Evolutionary conservation across 2,113 vertebrate genomes (phyloP).

Genomic region (Accipiter cooperii): DNA sequence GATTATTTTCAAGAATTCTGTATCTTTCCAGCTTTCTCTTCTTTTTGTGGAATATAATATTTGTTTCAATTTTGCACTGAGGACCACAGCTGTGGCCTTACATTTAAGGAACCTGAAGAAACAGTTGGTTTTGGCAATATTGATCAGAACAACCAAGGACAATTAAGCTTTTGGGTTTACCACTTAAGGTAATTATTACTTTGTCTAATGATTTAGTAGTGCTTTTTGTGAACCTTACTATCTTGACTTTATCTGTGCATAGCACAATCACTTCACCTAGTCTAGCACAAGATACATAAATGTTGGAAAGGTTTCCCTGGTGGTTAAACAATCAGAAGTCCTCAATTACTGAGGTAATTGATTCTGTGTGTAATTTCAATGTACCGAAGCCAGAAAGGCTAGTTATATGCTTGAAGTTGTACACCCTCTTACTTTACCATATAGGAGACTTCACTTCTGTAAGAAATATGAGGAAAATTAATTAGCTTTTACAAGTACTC

Average conservation of each 20-base stretch:
- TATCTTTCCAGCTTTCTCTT: background rate
- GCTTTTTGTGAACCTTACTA: background rate
- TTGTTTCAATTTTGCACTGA: background rate
- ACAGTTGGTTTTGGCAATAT: background rate
- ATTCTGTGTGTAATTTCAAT: background rate
- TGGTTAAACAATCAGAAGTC: background rate
- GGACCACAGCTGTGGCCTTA: background rate
- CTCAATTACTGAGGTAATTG: background rate
- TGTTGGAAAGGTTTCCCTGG: background rate
- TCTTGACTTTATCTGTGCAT: background rate
- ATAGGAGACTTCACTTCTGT: background rate
- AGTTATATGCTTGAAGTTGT: background rate
- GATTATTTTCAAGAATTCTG: background rate
- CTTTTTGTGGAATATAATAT: background rate
- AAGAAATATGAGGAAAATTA: background rate
- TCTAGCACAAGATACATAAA: background rate
- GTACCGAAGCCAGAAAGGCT: background rate
- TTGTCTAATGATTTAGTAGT: background rate
- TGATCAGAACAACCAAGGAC: background rate
- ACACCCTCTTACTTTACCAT: background rate
- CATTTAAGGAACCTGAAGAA: background rate
- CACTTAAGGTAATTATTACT: background rate
- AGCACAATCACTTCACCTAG: background rate
- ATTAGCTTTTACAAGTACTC: background rate
- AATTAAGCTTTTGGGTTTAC: background rate